Base-by-base conservation (phyloP, 2,888 invertebrate species). In the Spodoptera exigua region DNA sequence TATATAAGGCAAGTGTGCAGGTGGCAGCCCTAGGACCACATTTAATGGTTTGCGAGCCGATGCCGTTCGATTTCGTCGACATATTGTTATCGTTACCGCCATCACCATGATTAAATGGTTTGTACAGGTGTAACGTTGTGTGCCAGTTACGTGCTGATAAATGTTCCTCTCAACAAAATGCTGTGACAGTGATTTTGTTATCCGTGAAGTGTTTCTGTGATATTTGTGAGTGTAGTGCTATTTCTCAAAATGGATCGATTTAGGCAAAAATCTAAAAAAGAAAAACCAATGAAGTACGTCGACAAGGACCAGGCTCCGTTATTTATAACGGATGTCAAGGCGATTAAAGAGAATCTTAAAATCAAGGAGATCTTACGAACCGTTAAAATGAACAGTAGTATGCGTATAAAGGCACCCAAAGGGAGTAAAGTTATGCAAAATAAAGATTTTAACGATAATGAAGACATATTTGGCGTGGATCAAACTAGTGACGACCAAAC, bases 351-450 rank as follows among this genome's bases (percentile, higher is more conserved):
- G 74, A 92, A 91, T 72, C 76, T 91, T 0, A 92, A 92, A 85
- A 92, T 93, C 48, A 91, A 88, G 62, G 92, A 93, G 70, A 92
- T 93, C 58, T 81, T 93, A 45, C 82, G 90, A 66, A 91, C 88
- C 9, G 93, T 93, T 0, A 93, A 92, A 84, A 92, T 92, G 88
- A 93, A 90, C 46, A 92, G 89, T 48, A 92, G 91, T 69, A 90
- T 91, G 89, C 82, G 91, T 35, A 75, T 92, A 21, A 91, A 91
- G 66, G 90, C 89, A 1, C 92, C 91, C 2, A 82, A 83, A 11
- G 90, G 89, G 1, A 91, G 89, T 59, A 91, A 88, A 81, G 87
- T 91, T 14, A 89, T 92, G 88, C 84, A 86, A 53, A 89, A 82
- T 61, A 89, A 87, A 72, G 90, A 92, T 62, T 89, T 90, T 52